Percentiles rank a stretch among this genome's conserved stretches.
Conservation (phyloP, 2,888 invertebrate species). For the Lycocerus yunnanus region DNA sequence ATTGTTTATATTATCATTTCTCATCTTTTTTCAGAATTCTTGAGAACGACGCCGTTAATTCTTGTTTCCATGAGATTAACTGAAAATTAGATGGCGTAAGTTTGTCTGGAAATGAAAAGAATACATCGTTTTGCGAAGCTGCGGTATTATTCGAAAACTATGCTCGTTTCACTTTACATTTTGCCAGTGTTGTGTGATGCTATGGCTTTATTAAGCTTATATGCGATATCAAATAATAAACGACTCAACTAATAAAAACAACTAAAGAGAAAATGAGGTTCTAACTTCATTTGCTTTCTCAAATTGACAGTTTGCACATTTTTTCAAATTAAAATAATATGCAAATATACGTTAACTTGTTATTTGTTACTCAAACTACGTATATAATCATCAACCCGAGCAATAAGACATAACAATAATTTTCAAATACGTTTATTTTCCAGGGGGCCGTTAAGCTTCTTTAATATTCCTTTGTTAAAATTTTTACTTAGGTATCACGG, state of each 20-base stretch:
- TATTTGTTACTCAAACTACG: background rate
- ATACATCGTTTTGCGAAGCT: slow-evolving; percentile 51
- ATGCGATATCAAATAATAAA: slow-evolving; percentile 30
- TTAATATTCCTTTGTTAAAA: background rate
- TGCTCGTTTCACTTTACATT: slow-evolving; percentile 36
- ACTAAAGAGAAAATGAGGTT: slow-evolving; percentile 28
- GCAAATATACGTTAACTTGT: slow-evolving; percentile 12
- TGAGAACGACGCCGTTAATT: slow-evolving; percentile 58
- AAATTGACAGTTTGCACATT: slow-evolving; percentile 31
- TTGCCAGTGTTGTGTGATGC: slow-evolving; percentile 17
- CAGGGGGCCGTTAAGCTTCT: background rate
- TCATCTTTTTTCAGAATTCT: no score
- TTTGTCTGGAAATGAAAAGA: slow-evolving; percentile 55
- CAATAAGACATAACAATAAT: background rate
- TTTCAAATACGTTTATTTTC: background rate
- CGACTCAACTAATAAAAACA: slow-evolving; percentile 26
- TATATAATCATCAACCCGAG: background rate
- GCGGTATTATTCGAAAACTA: slow-evolving; percentile 53
- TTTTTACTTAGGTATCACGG: background rate
- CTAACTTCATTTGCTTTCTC: slow-evolving; percentile 30
- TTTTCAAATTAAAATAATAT: slow-evolving; percentile 29
- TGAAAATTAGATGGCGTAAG: slow-evolving; percentile 58
- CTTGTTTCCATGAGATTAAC: slow-evolving; percentile 58
- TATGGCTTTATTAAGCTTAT: slow-evolving; percentile 30
- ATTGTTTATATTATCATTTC: no score